These are phyloP conservation scores for Cardinalis cardinalis DNA, from an alignment of 2,113 vertebrate species.

Conservation along the genomic window DNA sequence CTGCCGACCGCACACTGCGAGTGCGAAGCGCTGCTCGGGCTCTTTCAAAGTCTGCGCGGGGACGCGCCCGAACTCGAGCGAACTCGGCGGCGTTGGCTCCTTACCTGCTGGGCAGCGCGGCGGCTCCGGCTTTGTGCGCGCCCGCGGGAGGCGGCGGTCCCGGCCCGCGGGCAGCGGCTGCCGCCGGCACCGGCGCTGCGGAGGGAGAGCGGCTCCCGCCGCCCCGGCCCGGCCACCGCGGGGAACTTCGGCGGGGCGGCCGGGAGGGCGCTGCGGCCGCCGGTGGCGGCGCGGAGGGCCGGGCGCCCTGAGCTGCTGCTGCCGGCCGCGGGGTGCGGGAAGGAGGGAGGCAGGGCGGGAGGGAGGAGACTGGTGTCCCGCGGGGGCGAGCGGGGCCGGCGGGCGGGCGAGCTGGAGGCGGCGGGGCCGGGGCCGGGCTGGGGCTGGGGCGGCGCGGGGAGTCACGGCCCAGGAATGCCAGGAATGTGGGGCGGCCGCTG, in stretches of 20 bases:
- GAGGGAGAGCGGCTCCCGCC: not conserved
- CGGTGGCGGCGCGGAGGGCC: not conserved
- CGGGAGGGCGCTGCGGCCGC: not conserved
- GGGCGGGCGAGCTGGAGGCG: not conserved
- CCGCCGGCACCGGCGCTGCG: not conserved
- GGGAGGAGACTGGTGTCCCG: not conserved
- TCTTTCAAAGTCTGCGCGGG: not conserved
- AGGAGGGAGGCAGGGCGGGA: not conserved
- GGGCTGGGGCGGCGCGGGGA: slow-evolving; percentile 27
- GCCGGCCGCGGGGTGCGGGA: not conserved
- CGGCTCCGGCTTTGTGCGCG: not conserved
- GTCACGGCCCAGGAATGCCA: slow-evolving; percentile 50
- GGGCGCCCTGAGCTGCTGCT: not conserved
- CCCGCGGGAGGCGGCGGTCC: not conserved
- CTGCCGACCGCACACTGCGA: not conserved
- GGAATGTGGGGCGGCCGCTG: slow-evolving; percentile 51
- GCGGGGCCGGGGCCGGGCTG: not conserved
- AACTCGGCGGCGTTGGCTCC: not conserved
- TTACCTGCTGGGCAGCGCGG: slow-evolving; percentile 44
- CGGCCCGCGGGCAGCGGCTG: not conserved
- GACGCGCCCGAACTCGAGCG: not conserved
- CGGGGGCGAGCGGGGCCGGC: not conserved
- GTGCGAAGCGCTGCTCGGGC: fast-evolving
- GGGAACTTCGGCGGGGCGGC: not conserved
- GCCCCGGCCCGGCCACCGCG: not conserved